Base-by-base conservation (phyloP, 1,140 invertebrate species). In the Propsilocerus akamusi region DNA sequence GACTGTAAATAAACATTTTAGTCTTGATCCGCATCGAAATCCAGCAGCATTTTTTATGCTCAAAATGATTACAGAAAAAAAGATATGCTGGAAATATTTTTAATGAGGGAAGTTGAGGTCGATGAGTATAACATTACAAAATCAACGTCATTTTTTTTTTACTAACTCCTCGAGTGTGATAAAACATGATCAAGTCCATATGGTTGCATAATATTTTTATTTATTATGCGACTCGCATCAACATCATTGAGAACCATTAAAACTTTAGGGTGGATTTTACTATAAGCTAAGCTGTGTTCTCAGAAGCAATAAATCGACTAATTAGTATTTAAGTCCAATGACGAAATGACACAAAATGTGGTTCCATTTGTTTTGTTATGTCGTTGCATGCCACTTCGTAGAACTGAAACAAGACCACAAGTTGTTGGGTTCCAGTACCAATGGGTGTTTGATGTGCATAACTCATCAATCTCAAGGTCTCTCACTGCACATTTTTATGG, bases 261-360 rank as follows among this genome's bases (percentile, higher is more conserved):
- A n/a, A 41, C 17, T 20, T 41, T 17, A 41, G 17, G 17, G 22
- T 41, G 34, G 22, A 4, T 41, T 41, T 14, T 17, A 20, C 12
- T 20, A 30, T 30, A 37, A 14, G 8, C 8, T 41, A 8, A 41
- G 22, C 34, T 41, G 34, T 20, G 34, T 41, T 41, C 34, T 41
- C 14, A 41, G 34, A 41, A 41, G 34, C 34, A 20, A 41, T 41
- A 41, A 41, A 41, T 41, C 34, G n/a, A 41, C 34, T 41, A 41
- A 41, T 41, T 41, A 41, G 14, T 41, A 20, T 14, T 41, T 41
- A 41, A 41, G 34, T 17, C 34, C 34, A 37, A 17, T 30, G 14
- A 30, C 28, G 28, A 30, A 7, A 30, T 17, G 32, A 37, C 34
- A 41, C 14, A 41, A 41, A 41, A 41, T 41, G 34, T 41, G 34